A percentile compares a stretch with the other conserved stretches of the same genome.
These are phyloP conservation scores for Amphiprion ocellaris DNA, from an alignment of 2,113 vertebrate species.

Conservation along the genomic window DNA sequence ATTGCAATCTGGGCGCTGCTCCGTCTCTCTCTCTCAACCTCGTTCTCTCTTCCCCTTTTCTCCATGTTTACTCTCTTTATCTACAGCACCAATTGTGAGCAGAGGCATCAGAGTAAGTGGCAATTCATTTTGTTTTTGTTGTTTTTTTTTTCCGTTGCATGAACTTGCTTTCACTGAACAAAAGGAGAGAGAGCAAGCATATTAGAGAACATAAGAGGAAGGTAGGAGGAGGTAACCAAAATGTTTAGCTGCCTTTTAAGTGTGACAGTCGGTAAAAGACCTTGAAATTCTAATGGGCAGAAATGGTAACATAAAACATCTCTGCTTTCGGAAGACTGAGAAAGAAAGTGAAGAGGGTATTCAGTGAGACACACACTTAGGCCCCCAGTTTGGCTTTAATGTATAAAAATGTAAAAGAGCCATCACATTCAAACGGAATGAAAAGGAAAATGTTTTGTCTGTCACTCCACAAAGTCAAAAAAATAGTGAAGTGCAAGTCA, in stretches of 20 bases:
- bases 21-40: slow-evolving; percentile 30
- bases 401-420: background rate
- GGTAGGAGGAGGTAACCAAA: background rate
- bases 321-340: background rate
- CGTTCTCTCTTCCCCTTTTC: slow-evolving; percentile 26
- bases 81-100: slow-evolving; percentile 42
- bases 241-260: slow-evolving; percentile 25
- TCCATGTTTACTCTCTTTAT: slow-evolving; percentile 60
- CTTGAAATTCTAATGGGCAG: slow-evolving; percentile 37
- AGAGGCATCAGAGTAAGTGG: slow-evolving; percentile 52
- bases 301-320: slow-evolving; percentile 25
- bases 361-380: background rate
- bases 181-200: slow-evolving; percentile 36
- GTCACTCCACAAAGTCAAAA: no score
- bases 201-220: slow-evolving; percentile 23
- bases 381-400: background rate
- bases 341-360: background rate
- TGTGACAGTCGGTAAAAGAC: slow-evolving; percentile 26
- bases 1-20: slow-evolving; percentile 56
- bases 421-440: background rate
- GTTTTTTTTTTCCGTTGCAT: background rate
- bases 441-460: no score
- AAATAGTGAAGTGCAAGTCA: no score
- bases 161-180: slow-evolving; percentile 48
- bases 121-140: slow-evolving; percentile 50